Base-by-base conservation (phyloP, 1,140 invertebrate species). In the Drosophila leontia region DNA sequence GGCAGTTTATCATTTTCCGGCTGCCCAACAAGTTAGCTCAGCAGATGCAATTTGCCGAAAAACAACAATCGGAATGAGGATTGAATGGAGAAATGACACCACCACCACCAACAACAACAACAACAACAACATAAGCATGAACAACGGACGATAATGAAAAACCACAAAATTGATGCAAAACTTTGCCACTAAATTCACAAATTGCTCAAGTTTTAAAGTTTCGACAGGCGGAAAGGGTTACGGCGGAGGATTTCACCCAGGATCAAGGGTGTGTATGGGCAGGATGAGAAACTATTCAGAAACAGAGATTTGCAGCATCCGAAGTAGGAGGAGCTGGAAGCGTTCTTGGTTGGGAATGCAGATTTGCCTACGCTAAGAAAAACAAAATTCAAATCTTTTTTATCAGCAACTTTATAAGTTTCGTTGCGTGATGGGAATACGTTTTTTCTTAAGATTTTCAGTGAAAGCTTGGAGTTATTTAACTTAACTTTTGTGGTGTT, bases 151-250 rank as follows among this genome's bases (percentile, higher is more conserved):
- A 87, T 82, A 87, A 87, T 87, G 80, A 87, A 87, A 87, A 87
- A 65, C 75, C 75, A 62, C 83, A 87, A 79, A 86, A 72, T 72
- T 87, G 57, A 67, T 69, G 68, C 79, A 39, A 87, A 87, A 87
- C 79, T 87, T 87, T 86, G 79, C 53, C 83, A 87, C 83, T 86
- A 86, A 87, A 86, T 86, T 87, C 72, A 88, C 83, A 87, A 87
- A 87, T 88, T 87, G 83, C 77, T 88, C 67, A 87, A 87, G 83
- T 87, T 87, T 87, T 87, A 80, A 87, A 87, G 79, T 86, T 86
- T 86, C 76, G 61, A 80, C 78, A 85, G 78, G 44, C 39, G 41
- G 42, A 44, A 62, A 45, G 45, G 50, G 41, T 41, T 39, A 37
- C 9, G 26, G 58, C 11, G 42, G 34, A 13, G 55, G 15, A 53